A percentile compares a stretch with the other conserved stretches of the same genome.
phyloP scores from a whole-genome alignment of 37 sponge, comb jelly and placozoan genomes.

The Lycopodina hypogea region DNA sequence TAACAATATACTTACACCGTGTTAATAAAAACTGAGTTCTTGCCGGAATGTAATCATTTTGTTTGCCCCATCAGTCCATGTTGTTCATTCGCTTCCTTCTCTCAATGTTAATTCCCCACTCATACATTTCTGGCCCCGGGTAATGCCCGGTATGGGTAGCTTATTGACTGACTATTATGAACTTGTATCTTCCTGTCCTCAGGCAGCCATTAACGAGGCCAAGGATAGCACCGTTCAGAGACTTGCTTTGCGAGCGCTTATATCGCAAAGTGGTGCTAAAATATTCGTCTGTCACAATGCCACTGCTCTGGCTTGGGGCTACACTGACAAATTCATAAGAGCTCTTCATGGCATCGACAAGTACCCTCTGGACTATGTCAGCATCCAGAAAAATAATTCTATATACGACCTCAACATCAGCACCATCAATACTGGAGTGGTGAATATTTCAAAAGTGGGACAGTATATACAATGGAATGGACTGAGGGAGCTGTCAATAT shows the following conservation, averaged over 20 bases:
- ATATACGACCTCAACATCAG: slow-evolving; percentile 33
- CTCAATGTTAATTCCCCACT: no score
- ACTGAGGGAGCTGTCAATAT: background rate
- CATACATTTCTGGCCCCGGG: no score
- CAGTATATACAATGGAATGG: slow-evolving; percentile 77
- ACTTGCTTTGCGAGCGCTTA: background rate
- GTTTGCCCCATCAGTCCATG: no score
- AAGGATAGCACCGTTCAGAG: background rate
- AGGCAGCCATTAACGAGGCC: slow-evolving; percentile 24
- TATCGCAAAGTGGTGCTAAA: background rate
- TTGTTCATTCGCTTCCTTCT: no score
- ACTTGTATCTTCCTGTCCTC: background rate
- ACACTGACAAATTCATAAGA: slow-evolving; percentile 57
- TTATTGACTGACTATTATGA: no score
- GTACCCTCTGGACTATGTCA: slow-evolving; percentile 20
- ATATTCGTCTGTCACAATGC: slow-evolving; percentile 45
- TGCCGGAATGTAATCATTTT: no score
- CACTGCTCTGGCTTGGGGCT: slow-evolving; percentile 64
- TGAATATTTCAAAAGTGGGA: slow-evolving; percentile 45
- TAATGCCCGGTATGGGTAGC: no score
- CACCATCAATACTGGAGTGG: slow-evolving; percentile 62
- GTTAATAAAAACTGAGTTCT: no score
- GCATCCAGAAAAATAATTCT: slow-evolving; percentile 59
- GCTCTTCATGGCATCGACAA: slow-evolving; percentile 4
- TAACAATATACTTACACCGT: no score